Evolutionary conservation across 1,140 invertebrate genomes (phyloP), one percentile per base, ranked within the genome.

Genomic region (Melipona quadrifasciata): DNA sequence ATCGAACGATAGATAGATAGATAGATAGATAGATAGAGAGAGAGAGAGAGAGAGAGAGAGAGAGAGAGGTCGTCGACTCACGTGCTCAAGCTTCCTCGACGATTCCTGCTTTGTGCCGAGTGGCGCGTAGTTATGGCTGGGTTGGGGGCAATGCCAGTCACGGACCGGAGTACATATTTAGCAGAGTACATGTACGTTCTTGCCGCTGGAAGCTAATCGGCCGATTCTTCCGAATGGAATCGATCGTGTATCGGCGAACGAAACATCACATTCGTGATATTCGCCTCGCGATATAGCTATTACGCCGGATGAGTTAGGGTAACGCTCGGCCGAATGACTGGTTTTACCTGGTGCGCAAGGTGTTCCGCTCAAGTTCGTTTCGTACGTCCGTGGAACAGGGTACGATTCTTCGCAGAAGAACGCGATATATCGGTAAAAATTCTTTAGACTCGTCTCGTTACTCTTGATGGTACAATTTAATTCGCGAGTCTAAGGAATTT

Each of bases 101-200:
- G 27, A 57, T 75, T 55, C 73, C 77, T 55, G 67, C 17, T 72
- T 82, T 64, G 65, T 55, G 73, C 55, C 34, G 72, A 82, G 39
- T 34, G n/a, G 39, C 80, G 27, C 55, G 58, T 34, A 58, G 31
- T 51, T 73, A 58, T 75, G 53, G 47, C 51, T 34, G 21, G 55
- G 39, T 58, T 39, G 34, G 19, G 39, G 68, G 39, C 61, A 82
- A 53, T 61, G 47, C n/a, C 19, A 61, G 55, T 53, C 55, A 53
- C 47, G 39, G n/a, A 16, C 71, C 47, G 11, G 17, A 27, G n/a
- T 51, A 47, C 39, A 47, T 8, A 47, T 71, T 24, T 21, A 17
- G 39, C n/a, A 47, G n/a, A 71, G 12, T 39, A 34, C 19, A 34
- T 31, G 2, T 71, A 31, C 10, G 27, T 71, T 34, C 19, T 47